Conservation (phyloP, 2,113 vertebrate species). For the Actinemys pallida region DNA sequence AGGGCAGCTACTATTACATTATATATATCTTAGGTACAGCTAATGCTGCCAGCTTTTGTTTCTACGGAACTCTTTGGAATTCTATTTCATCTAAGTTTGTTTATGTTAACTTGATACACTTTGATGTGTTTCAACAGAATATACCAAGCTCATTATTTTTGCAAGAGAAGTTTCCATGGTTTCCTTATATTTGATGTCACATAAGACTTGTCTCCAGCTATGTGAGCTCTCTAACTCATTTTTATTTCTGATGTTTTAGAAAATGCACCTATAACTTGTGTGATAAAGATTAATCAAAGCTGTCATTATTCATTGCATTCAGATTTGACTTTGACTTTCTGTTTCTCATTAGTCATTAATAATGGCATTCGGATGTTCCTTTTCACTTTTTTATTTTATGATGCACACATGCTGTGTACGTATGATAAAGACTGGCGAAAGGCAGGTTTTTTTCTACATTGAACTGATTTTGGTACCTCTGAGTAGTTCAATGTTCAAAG, state of each 20-base stretch:
- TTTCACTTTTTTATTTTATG: conserved; percentile 25
- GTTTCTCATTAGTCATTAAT: conserved; percentile 14
- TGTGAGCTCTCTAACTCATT: neutral
- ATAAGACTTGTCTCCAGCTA: neutral
- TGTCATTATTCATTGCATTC: conserved; percentile 18
- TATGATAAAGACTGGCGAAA: conserved; percentile 35
- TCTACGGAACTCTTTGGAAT: conserved; percentile 16
- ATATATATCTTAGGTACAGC: neutral
- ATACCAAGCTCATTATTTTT: neutral
- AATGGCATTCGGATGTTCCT: conserved; percentile 1
- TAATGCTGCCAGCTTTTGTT: conserved; percentile 15
- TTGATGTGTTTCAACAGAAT: conserved; percentile 2
- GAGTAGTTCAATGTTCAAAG: neutral
- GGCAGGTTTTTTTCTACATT: neutral
- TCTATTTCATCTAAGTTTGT: conserved; percentile 51
- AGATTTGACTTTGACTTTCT: conserved; percentile 16
- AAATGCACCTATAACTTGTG: conserved; percentile 13
- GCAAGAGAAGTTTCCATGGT: neutral
- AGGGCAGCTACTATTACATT: neutral
- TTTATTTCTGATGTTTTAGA: conserved; percentile 37
- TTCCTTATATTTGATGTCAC: conserved; percentile 15
- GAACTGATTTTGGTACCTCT: neutral
- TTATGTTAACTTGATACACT: neutral
- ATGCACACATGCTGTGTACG: conserved; percentile 1
- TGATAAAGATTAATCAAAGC: neutral